Conservation (phyloP, 2,113 vertebrate genomes). For the Myanophis thanlyinensis region DNA sequence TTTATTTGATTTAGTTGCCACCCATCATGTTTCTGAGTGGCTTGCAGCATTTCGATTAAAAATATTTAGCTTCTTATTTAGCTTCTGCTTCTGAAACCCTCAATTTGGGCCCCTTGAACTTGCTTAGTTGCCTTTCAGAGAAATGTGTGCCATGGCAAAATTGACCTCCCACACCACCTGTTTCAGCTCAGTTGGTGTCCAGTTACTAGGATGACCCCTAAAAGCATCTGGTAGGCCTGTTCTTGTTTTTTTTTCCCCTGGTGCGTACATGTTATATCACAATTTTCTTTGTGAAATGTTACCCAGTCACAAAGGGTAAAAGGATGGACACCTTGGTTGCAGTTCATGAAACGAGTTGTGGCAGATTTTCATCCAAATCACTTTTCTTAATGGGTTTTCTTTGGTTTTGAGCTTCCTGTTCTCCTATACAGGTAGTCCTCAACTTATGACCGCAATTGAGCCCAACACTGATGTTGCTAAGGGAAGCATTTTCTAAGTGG, state of each 20-base stretch:
- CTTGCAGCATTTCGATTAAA: too few species aligned
- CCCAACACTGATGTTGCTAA: too few species aligned
- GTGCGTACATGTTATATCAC: not conserved
- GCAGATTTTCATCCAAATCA: not conserved
- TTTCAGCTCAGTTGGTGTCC: constrained; percentile 27
- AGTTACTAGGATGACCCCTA: constrained; percentile 42
- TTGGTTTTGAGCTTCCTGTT: not conserved
- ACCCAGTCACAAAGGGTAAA: constrained; percentile 2
- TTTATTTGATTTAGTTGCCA: too few species aligned
- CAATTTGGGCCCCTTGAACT: constrained; percentile 44
- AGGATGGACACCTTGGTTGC: constrained; percentile 7
- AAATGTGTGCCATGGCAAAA: constrained; percentile 29
- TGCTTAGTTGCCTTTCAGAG: constrained; percentile 53
- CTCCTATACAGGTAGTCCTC: not conserved
- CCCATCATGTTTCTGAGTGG: too few species aligned
- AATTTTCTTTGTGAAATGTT: constrained; percentile 4
- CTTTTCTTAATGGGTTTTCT: not conserved
- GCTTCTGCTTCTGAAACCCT: constrained; percentile 44
- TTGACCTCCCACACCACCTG: constrained; percentile 43
- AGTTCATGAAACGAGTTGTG: constrained; percentile 32
- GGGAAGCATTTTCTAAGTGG: too few species aligned
- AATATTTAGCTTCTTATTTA: constrained; percentile 22
- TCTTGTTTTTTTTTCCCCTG: not conserved
- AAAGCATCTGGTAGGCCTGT: constrained; percentile 54
- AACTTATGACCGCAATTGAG: too few species aligned